Base-by-base conservation (phyloP, 1,140 invertebrate genomes). In the Conopomorpha cramerella region DNA sequence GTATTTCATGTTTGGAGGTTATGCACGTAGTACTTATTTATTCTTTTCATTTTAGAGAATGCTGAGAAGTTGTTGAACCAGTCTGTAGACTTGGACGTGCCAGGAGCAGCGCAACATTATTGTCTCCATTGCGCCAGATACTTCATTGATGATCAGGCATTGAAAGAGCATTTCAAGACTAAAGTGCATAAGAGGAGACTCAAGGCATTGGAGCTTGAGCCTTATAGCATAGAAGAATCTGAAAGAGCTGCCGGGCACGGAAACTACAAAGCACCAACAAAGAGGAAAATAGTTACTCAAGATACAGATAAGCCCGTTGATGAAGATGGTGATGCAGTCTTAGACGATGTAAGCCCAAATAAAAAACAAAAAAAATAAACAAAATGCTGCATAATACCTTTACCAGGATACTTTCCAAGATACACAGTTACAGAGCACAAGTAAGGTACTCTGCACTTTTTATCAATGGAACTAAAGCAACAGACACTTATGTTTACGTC, bases 71-170 rank as follows among this genome's bases (percentile, higher is more conserved):
- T 97, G 23, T 61, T 96, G 14, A 89, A 94, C 60, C 93, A 96
- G 77, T 82, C 88, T 39, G 77, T 93, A 1, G 93, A 98, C 67
- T 81, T 92, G 16, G 95, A 98, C 49, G 85, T 90, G 62, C 90
- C 94, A 15, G 95, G 95, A 12, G 82, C 84, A 42, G 95, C 86
- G 1, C 94, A 98, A 66, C 86, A 88, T 78, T 97, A 98, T 55
- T 98, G 95, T 55, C 56, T 97, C 4, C 92, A 97, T 64, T 98
- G 95, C 79, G 92, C 95, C 17, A 85, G 91, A 31, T 93, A 97
- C 63, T 97, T 95, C 52, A 92, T 96, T 42, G 85, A 90, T 56
- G 78, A 89, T 29, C 77, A 82, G 39, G 86, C 94, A 4, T 61
- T 97, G 26, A 80, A 85, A 36, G 86, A 89, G 49, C 95, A 98